phyloP scores from a whole-genome alignment of 1,140 invertebrate species.

The Lordiphosa clarofinis region DNA sequence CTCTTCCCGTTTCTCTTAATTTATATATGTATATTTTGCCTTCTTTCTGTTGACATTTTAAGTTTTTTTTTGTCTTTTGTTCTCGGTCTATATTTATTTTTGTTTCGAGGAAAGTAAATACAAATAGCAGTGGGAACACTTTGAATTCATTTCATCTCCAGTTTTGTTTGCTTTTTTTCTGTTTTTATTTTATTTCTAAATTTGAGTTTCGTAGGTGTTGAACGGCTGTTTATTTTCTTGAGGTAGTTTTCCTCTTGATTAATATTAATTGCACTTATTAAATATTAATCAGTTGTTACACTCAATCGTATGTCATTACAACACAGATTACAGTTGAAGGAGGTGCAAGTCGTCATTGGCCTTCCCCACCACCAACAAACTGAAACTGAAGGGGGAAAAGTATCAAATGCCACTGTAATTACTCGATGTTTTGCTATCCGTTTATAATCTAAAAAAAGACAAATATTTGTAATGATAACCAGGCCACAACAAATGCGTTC shows the following conservation, averaged over 20 bases:
- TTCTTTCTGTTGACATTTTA: constrained; percentile 7
- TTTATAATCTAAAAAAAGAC: constrained; percentile 36
- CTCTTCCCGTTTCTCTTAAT: not conserved
- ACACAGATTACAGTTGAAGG: not conserved
- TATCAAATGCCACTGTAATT: constrained; percentile 28
- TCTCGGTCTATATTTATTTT: constrained; percentile 66
- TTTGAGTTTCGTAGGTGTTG: not conserved
- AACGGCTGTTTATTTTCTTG: constrained; percentile 2
- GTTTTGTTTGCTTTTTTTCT: not conserved
- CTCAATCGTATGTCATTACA: constrained; percentile 8
- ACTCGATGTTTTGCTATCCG: constrained; percentile 34
- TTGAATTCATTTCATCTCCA: constrained; percentile 47
- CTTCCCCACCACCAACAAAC: not conserved
- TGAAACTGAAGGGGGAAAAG: too few species aligned
- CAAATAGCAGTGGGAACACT: constrained; percentile 53
- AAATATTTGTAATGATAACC: constrained; percentile 51
- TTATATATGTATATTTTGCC: constrained; percentile 3
- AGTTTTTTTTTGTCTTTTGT: constrained; percentile 11
- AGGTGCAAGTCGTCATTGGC: constrained; percentile 5
- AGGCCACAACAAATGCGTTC: not conserved
- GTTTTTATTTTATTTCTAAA: not conserved
- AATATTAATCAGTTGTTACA: constrained; percentile 11
- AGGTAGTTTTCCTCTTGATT: constrained; percentile 7
- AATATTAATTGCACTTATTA: constrained; percentile 5
- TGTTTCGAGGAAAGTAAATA: constrained; percentile 60